These are phyloP conservation scores for Drosophila virilis DNA, from an alignment of 1,140 invertebrate species.

Conservation along the genomic window DNA sequence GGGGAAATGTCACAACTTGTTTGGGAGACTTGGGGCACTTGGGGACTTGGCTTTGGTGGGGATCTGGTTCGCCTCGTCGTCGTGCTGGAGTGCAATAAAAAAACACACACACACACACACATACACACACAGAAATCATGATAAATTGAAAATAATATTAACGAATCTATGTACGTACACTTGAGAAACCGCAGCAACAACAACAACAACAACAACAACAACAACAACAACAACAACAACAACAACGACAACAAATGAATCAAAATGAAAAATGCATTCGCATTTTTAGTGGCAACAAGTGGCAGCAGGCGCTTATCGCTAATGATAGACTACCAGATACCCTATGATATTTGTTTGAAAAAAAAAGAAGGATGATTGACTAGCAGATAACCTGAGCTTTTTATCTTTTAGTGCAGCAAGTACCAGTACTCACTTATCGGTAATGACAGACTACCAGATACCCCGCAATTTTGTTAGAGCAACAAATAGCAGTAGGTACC, in stretches of 20 bases:
- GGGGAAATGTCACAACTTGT: constrained; percentile 78
- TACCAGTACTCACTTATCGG: background rate
- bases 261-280: constrained; percentile 70
- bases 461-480: background rate
- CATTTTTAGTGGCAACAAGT: constrained; percentile 40
- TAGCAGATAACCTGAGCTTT: too few relatives aligned
- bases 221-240: constrained; percentile 34
- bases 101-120: constrained; percentile 2
- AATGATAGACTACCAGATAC: background rate
- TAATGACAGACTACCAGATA: constrained; percentile 11
- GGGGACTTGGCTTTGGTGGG: constrained; percentile 38
- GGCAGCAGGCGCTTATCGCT: background rate
- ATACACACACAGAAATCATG: constrained; percentile 47
- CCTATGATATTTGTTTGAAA: too few relatives aligned
- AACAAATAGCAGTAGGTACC: too few relatives aligned
- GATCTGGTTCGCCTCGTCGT: constrained; percentile 66
- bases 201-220: constrained; percentile 19
- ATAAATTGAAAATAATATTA: constrained; percentile 69
- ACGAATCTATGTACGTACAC: constrained; percentile 39
- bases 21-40: constrained; percentile 43
- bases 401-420: too few relatives aligned
- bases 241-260: constrained; percentile 54
- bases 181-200: constrained; percentile 41
- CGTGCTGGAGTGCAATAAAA: constrained; percentile 35
- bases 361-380: too few relatives aligned